Evolutionary conservation across 2,113 vertebrate species (phyloP).

Genomic region (Trochalopteron elliotii): DNA sequence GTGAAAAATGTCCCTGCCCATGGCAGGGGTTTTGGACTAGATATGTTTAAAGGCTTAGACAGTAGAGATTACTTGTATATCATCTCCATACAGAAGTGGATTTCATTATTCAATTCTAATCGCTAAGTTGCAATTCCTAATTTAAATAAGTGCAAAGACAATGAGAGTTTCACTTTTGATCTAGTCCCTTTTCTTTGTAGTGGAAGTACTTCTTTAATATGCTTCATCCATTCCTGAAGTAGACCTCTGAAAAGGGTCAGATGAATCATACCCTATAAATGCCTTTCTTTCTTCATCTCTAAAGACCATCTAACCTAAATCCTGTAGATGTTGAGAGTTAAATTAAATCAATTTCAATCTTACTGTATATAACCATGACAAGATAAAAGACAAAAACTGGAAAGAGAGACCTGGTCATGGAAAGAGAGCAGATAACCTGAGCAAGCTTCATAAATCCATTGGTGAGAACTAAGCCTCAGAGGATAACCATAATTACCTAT

Average conservation of each 20-base stretch:
- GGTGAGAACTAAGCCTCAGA: neutral
- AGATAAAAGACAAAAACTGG: neutral
- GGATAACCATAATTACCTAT: neutral
- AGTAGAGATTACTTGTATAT: neutral
- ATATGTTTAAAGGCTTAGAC: neutral
- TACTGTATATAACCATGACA: neutral
- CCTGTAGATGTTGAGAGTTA: neutral
- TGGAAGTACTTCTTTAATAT: neutral
- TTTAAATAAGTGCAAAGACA: neutral
- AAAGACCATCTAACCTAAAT: neutral
- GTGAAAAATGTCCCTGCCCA: neutral
- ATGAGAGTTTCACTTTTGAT: neutral
- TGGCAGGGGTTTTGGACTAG: neutral
- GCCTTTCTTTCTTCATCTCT: neutral
- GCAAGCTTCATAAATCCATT: neutral
- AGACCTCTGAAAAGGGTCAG: neutral
- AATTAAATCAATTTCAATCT: neutral
- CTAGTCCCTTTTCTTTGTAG: neutral
- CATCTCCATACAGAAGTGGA: neutral
- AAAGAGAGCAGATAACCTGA: neutral
- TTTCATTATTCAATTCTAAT: neutral
- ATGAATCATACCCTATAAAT: neutral
- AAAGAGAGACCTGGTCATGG: neutral
- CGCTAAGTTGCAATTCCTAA: neutral
- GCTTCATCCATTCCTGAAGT: neutral